These are phyloP conservation scores for Hyles euphorbiae DNA, from an alignment of 1,140 invertebrate genomes.

Conservation along the genomic window DNA sequence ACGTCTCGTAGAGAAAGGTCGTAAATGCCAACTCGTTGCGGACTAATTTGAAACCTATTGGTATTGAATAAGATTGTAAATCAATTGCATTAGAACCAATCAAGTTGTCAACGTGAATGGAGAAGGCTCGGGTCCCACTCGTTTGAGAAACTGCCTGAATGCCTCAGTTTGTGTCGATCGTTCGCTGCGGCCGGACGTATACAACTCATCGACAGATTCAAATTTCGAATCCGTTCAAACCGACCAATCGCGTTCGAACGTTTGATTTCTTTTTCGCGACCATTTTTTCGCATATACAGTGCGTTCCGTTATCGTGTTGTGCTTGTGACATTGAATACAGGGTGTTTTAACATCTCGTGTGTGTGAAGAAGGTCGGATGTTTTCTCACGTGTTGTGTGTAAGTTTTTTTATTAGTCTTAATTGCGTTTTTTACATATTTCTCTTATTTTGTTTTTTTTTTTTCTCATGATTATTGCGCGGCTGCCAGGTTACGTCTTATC, in stretches of 20 bases:
- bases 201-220: constrained; percentile 46
- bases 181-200: constrained; percentile 40
- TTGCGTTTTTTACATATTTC: constrained; percentile 25
- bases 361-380: constrained; percentile 46
- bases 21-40: constrained; percentile 22
- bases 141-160: constrained; percentile 62
- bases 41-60: constrained; percentile 8
- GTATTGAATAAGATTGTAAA: constrained; percentile 18
- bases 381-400: constrained; percentile 50
- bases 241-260: constrained; percentile 54
- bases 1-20: constrained; percentile 20
- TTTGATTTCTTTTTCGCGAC: constrained; percentile 53
- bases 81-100: constrained; percentile 19
- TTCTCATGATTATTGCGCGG: constrained; percentile 26
- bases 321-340: constrained; percentile 55
- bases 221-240: constrained; percentile 53
- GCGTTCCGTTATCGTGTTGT: constrained; percentile 59
- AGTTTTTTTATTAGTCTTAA: constrained; percentile 37
- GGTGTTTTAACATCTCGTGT: constrained; percentile 38
- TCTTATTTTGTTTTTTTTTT: constrained; percentile 14
- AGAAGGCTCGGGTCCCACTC: constrained; percentile 51
- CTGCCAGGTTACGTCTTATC: constrained; percentile 10
- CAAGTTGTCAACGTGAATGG: constrained; percentile 53
- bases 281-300: constrained; percentile 40
- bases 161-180: constrained; percentile 56